Conservation (phyloP, 2,797 vertebrate species). For the Clamator glandarius region DNA sequence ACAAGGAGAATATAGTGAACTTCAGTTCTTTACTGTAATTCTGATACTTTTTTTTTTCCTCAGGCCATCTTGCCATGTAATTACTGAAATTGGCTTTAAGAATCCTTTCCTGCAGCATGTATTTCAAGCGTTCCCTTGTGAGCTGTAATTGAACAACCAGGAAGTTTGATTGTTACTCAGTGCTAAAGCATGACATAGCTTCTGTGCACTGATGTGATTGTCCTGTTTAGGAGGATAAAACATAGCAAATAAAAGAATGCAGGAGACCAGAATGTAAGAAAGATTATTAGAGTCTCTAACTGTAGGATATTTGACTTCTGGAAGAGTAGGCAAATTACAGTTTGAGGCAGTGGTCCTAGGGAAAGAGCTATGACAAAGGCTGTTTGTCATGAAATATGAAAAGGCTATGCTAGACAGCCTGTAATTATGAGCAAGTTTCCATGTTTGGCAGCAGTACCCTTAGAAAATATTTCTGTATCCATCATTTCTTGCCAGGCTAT, state of each 20-base stretch:
- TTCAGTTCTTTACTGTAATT: not conserved
- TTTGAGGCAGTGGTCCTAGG: not conserved
- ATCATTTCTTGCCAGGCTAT: not conserved
- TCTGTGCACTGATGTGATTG: not conserved
- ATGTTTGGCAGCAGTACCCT: not conserved
- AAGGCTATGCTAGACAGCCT: conserved; percentile 11
- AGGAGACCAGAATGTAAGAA: not conserved
- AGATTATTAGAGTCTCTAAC: not conserved
- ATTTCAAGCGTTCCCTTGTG: not conserved
- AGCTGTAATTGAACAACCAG: not conserved
- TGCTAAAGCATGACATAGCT: not conserved
- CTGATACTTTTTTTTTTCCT: rapidly evolving
- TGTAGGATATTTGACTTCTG: not conserved
- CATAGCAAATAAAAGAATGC: not conserved
- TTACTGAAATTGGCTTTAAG: not conserved
- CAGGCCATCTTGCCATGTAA: not conserved
- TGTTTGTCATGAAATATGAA: not conserved
- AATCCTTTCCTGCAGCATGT: not conserved
- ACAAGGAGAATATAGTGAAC: not conserved
- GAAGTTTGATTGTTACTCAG: not conserved
- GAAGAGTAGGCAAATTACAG: not conserved
- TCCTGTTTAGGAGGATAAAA: not conserved
- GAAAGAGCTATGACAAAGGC: not conserved
- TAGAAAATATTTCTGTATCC: not conserved
- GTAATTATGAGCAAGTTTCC: conserved; percentile 36